These are phyloP conservation scores for Artemia sp. DNA, from an alignment of 2,888 invertebrate species.

Conservation along the genomic window DNA sequence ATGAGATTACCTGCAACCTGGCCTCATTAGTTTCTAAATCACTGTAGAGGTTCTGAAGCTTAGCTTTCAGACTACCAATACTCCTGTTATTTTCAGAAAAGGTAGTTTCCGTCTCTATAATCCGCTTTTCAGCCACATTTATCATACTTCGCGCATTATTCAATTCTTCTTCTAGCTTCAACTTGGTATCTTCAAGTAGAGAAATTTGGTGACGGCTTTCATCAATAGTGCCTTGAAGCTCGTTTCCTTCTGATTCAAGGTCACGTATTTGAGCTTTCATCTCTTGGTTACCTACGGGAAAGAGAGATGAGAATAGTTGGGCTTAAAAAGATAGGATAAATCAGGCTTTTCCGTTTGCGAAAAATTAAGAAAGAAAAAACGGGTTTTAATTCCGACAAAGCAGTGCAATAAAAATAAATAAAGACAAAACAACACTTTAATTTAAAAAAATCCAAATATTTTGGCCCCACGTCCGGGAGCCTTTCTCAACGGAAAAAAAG, in stretches of 20 bases:
- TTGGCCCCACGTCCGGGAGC: too few species aligned
- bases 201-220: background rate
- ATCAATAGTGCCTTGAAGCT: background rate
- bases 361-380: too few species aligned
- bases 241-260: constrained; percentile 1
- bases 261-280: background rate
- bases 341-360: too few species aligned
- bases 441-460: too few species aligned
- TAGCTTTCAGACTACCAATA: background rate
- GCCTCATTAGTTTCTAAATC: constrained; percentile 7
- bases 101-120: background rate
- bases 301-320: too few species aligned
- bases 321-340: too few species aligned
- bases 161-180: background rate
- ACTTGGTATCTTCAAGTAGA: background rate
- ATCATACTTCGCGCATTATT: background rate
- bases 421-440: too few species aligned
- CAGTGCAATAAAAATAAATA: too few species aligned
- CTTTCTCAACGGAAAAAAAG: too few species aligned
- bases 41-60: background rate
- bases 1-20: background rate
- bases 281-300: background rate
- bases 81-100: background rate
- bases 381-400: too few species aligned
- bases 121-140: background rate